A percentile compares a stretch with the other conserved stretches of the same genome.
phyloP scores from a whole-genome alignment of 2,797 vertebrate genomes.

The Lindbergichthys nudifrons region DNA sequence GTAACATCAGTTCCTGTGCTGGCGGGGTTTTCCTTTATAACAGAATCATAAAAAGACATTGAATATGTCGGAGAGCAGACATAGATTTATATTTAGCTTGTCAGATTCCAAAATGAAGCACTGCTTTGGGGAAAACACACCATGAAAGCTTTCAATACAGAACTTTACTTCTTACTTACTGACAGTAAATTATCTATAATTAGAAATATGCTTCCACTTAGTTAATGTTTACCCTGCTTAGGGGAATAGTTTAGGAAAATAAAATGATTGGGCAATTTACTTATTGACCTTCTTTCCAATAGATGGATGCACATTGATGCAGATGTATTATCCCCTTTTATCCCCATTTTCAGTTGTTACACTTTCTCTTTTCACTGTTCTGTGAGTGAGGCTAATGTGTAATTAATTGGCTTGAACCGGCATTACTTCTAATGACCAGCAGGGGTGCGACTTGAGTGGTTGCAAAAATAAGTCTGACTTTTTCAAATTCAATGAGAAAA shows the following conservation, averaged over 20 bases:
- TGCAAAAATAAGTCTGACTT: too few species aligned
- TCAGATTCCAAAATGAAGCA: slow-evolving; percentile 8
- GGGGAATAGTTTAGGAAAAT: background rate
- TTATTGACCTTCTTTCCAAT: too few species aligned
- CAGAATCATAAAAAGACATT: slow-evolving; percentile 21
- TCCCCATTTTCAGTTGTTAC: too few species aligned
- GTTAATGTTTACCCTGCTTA: background rate
- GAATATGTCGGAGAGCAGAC: slow-evolving; percentile 38
- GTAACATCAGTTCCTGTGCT: slow-evolving; percentile 19
- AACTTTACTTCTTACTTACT: slow-evolving; percentile 12
- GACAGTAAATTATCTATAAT: slow-evolving; percentile 5
- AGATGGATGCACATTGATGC: too few species aligned
- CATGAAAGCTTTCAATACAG: slow-evolving; percentile 11
- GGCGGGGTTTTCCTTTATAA: slow-evolving; percentile 32
- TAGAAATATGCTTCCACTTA: background rate
- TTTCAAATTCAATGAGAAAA: too few species aligned
- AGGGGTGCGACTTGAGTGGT: too few species aligned
- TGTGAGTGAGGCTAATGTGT: too few species aligned
- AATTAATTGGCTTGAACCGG: too few species aligned
- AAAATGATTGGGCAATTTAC: background rate
- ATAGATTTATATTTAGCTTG: slow-evolving; percentile 37
- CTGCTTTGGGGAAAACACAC: background rate
- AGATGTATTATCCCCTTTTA: too few species aligned
- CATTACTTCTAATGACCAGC: too few species aligned
- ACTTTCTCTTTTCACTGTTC: too few species aligned